Evolutionary conservation across 2,797 vertebrate genomes (phyloP), one percentile per base, ranked within the genome.

Genomic region (Cyprinodon diabolis): DNA sequence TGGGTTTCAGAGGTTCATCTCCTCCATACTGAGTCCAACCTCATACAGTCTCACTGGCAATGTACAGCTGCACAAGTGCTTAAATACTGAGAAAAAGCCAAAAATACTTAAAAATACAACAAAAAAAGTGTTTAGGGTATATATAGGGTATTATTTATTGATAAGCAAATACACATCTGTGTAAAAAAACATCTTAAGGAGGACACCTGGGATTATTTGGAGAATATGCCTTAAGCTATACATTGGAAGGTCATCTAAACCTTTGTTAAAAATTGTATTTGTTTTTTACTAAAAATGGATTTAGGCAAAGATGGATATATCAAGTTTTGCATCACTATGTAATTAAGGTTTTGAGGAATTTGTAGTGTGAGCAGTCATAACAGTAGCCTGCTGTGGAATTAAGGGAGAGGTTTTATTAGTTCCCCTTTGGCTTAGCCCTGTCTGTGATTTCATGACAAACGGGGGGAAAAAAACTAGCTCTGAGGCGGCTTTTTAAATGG

Each of bases 401-500:
- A 94, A 89, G 91, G 82, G 80, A 79, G 84, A 88, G 90, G 89
- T 90, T 92, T 63, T 95, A 94, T 94, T 94, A 94, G 92, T 94
- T 90, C 88, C 91, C 90, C 91, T 91, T 91, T 93, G 94, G 94
- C 94, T 94, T 94, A 91, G 91, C 90, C 92, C 94, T 72, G 89
- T 89, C 90, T 93, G 85, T 92, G 88, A 93, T 94, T 95, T 93
- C 89, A 91, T 94, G 91, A 85, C 73, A 86, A 91, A 83, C 84
- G 77, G 80, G 80, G 84, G 81, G 85, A 86, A 86, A 86, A 89
- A 91, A 93, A 90, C 89, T 94, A 75, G 93, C 95, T 96, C 94
- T 94, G 84, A 94, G 94, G 95, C 94, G 89, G 85, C 91, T 90
- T 87, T 91, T 93, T 92, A 91, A 95, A 90, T 93, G 93, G 86